phyloP scores from a whole-genome alignment of 2,888 invertebrate genomes.

The Torymus auratus region DNA sequence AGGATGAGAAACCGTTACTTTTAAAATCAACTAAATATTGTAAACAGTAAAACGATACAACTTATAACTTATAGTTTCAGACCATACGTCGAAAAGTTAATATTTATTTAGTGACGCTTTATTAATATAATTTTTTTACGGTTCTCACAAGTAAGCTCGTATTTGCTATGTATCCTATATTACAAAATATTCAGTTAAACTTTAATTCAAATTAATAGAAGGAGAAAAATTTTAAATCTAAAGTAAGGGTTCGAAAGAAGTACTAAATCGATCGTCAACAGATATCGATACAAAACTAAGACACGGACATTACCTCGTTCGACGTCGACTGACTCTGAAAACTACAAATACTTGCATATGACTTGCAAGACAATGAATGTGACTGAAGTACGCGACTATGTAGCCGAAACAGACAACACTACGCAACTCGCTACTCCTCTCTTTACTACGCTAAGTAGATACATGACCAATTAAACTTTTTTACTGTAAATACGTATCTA shows the following conservation, averaged over 20 bases:
- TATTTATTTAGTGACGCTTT: conserved; percentile 46
- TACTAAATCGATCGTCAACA: conserved; percentile 48
- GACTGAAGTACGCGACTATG: conserved; percentile 72
- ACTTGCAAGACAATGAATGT: conserved; percentile 60
- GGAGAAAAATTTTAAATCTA: conserved; percentile 29
- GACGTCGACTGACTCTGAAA: conserved; percentile 57
- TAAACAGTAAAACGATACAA: conserved; percentile 21
- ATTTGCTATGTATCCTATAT: conserved; percentile 36
- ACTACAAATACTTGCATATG: conserved; percentile 48
- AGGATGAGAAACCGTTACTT: conserved; percentile 40
- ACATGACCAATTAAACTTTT: conserved; percentile 76
- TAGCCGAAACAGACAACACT: conserved; percentile 72
- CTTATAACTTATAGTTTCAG: conserved; percentile 46
- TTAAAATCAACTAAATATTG: conserved; percentile 40
- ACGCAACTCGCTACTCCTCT: conserved; percentile 72
- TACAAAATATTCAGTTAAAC: conserved; percentile 42
- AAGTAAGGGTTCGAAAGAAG: conserved; percentile 37
- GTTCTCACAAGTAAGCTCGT: conserved; percentile 46
- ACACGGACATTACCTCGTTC: conserved; percentile 60
- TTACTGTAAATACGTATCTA: conserved; percentile 76
- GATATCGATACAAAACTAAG: conserved; percentile 53
- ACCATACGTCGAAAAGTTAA: conserved; percentile 44
- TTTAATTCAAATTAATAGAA: conserved; percentile 29
- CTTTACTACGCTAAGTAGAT: conserved; percentile 71
- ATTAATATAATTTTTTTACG: conserved; percentile 29